Evolutionary conservation across 2,888 invertebrate genomes (phyloP).

Genomic region (Drosophila silvestris): DNA sequence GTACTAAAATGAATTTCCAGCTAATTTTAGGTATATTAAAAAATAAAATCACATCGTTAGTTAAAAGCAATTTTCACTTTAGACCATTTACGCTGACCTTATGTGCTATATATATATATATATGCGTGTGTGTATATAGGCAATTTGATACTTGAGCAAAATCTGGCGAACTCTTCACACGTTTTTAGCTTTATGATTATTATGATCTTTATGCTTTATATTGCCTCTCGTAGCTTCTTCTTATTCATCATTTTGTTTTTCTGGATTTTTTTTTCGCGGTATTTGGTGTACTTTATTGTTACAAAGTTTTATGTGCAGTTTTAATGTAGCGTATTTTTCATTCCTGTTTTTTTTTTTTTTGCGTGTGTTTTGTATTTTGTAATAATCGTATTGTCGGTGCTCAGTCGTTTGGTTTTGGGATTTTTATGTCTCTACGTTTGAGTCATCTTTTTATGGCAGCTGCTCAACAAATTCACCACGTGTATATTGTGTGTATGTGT

Average conservation of each 20-base stretch:
- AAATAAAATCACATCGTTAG: slow-evolving; percentile 8
- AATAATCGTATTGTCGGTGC: slow-evolving; percentile 44
- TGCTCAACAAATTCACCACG: slow-evolving; percentile 48
- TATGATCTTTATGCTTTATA: slow-evolving; percentile 34
- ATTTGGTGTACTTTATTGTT: slow-evolving; percentile 56
- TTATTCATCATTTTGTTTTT: slow-evolving; percentile 3
- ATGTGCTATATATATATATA: neutral
- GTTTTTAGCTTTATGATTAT: slow-evolving; percentile 44
- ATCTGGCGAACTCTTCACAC: slow-evolving; percentile 31
- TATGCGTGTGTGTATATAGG: slow-evolving; percentile 2
- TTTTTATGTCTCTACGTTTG: slow-evolving; percentile 52
- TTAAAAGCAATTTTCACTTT: slow-evolving; percentile 6
- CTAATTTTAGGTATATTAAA: slow-evolving; percentile 12
- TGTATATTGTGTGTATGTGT: slow-evolving; percentile 14
- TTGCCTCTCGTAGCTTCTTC: neutral
- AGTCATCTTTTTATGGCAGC: slow-evolving; percentile 48
- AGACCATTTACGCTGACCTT: slow-evolving; percentile 17
- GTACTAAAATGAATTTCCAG: slow-evolving; percentile 14
- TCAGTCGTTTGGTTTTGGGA: slow-evolving; percentile 41
- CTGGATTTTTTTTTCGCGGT: slow-evolving; percentile 27
- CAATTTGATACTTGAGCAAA: slow-evolving; percentile 31
- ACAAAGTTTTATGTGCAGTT: slow-evolving; percentile 65
- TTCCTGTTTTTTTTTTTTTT: neutral
- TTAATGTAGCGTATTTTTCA: slow-evolving; percentile 42
- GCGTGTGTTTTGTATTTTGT: slow-evolving; percentile 35